Base-by-base conservation (phyloP, 2,797 vertebrate species). In the Acridotheres tristis region DNA sequence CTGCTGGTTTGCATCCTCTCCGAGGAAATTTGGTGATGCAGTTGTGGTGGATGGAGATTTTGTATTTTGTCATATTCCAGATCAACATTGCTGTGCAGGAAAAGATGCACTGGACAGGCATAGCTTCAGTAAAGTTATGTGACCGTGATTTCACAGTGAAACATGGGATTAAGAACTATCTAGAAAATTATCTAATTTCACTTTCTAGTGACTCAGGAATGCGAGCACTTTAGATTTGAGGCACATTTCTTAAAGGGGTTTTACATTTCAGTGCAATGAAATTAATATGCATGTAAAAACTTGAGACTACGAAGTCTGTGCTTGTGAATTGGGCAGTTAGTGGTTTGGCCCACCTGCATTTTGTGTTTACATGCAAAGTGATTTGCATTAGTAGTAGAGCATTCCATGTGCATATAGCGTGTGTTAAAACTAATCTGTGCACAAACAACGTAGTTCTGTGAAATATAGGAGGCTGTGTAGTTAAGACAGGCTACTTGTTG, bases 51-150 rank as follows among this genome's bases (percentile, higher is more conserved):
- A 13, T 54, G n/a, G 76, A 72, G 32, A 27, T 51, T 54, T 20
- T 1, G 0, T 66, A 14, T 83, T 66, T 91, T 27, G 54, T 76
- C 32, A 57, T 5, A 1, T 14, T 63, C 7, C 45, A 36, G 27
- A 22, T 0, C 0, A 6, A 40, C 10, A 2, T 6, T 57, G 34
- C 68, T 76, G 20, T 83, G 75, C 36, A 40, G 42, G 29, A 58
- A 51, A 66, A 65, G 66, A 11, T 51, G 22, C 0, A 1, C 19
- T 0, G 3, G 40, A 34, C 12, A 53, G 65, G 51, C 30, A 22
- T 18, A 57, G 43, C 57, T 59, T 38, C 53, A 69, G 8, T 47
- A 32, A 63, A 91, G 48, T 77, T 67, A 36, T 0, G 0, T 76
- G 50, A 16, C n/a, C 0, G 0, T 76, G 79, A 58, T 84, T 88